phyloP scores from a whole-genome alignment of 2,113 vertebrate genomes.

The Semicossyphus pulcher region DNA sequence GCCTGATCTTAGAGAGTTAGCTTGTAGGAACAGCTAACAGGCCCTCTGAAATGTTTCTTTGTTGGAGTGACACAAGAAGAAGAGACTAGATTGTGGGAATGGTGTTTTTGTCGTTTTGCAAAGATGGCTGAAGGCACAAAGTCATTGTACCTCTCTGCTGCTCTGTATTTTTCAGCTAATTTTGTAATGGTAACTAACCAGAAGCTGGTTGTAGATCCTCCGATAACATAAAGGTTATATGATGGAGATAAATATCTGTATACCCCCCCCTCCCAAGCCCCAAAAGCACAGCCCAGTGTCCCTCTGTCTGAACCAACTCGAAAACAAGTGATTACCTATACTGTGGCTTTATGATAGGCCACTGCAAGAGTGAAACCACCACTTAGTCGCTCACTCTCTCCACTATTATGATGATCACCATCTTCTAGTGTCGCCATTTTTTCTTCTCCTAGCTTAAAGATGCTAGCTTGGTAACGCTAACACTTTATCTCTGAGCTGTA shows the following conservation, averaged over 20 bases:
- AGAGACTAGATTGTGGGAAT: conserved; percentile 63
- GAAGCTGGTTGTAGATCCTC: conserved; percentile 52
- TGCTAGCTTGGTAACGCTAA: conserved; percentile 58
- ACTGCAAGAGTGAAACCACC: conserved; percentile 58
- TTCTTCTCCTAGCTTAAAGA: conserved; percentile 52
- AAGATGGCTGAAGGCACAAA: conserved; percentile 78
- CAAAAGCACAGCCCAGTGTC: conserved; percentile 66
- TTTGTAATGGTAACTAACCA: conserved; percentile 72
- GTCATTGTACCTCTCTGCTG: conserved; percentile 77
- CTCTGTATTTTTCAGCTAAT: conserved; percentile 74
- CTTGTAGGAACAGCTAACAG: conserved; percentile 42
- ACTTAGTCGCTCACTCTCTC: conserved; percentile 61
- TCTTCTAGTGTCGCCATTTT: conserved; percentile 50
- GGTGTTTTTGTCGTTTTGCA: conserved; percentile 57
- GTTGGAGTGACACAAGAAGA: conserved; percentile 52
- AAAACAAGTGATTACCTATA: conserved; percentile 64
- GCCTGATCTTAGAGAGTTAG: conserved; percentile 35
- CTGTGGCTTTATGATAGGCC: conserved; percentile 51
- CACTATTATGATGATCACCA: conserved; percentile 50
- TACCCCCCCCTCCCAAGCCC: neutral
- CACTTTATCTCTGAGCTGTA: conserved; percentile 45
- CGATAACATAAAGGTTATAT: conserved; percentile 42
- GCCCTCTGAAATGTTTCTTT: conserved; percentile 39
- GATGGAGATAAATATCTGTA: conserved; percentile 43
- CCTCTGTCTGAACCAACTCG: conserved; percentile 45